Evolutionary conservation across 23 tunicate species (phyloP), one percentile per base, ranked within the genome.

Genomic region (Styela clava): DNA sequence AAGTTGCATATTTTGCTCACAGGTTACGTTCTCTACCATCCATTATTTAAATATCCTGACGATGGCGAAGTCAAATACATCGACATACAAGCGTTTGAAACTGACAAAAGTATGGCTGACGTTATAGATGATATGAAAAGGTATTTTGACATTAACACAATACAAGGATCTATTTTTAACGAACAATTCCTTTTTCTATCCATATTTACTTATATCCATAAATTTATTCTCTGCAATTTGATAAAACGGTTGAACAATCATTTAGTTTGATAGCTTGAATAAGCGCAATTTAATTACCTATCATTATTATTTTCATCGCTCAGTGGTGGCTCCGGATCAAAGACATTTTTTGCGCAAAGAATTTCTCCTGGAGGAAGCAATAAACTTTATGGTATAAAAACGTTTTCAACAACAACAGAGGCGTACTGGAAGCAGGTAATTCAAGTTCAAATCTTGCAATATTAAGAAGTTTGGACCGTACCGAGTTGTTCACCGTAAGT

Each of bases 21-120:
- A 88, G 93, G 93, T 56, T 62, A 79, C 52, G 84, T 83, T 12
- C 69, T 88, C 24, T 78, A 61, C 74, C 93, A 88, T 78, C 93
- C 93, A 26, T 29, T 88, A 21, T 71, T 88, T 64, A 44, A 64
- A 22, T 78, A 87, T 73, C 21, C 74, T 32, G 52, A 26, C 2
- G 83, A 76, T 32, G n/a, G 30, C 19, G 93, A 78, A 61, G 52
- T 74, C 1, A 74, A 36, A 7, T 83, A 37, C 36, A 64, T 79
- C 0, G 70, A 79, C 0, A 86, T 82, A 31, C 68, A 71, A 7
- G 79, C 87, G 21, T 79, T 83, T 25, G 93, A 88, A 61, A 69
- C 73, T 32, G 87, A 78, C 1, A 25, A 51, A 12, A 65, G 78
- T 25, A 85, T 88, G 81, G 30, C 24, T 1, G 21, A 36, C 1